Evolutionary conservation across 2,113 vertebrate species (phyloP).

Genomic region (Felis catus): F.catus_Fca126_mat1.0 CM031421.1:51784501-51785000

Average conservation of each 20-base stretch:
- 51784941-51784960: background rate
- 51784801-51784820: background rate
- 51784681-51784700: background rate
- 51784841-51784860: background rate
- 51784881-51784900: background rate
- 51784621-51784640: background rate
- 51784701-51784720: background rate
- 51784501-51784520: background rate
- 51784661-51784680: background rate
- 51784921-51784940: background rate
- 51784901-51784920: background rate
- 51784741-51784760: background rate
- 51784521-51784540: background rate
- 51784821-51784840: background rate
- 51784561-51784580: background rate
- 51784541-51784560: background rate
- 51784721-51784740: background rate
- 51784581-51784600: background rate
- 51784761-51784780: background rate
- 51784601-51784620: background rate
- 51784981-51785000: background rate
- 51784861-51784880: background rate
- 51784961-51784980: background rate
- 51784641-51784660: background rate
- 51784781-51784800: background rate